phyloP scores from a whole-genome alignment of 2,797 vertebrate genomes.

The Myotis findleyi region DNA sequence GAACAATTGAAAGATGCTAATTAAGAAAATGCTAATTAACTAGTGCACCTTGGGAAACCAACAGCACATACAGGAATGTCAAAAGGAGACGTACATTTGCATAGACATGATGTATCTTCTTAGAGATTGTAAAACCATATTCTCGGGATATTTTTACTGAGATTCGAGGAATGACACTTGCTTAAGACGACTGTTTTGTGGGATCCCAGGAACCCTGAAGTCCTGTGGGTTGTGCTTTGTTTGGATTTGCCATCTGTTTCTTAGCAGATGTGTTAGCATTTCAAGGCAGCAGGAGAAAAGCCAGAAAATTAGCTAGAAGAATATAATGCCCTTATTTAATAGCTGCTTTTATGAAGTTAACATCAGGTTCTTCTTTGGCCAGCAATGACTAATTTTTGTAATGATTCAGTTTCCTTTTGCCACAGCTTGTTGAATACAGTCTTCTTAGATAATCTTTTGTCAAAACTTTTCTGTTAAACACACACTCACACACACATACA shows the following conservation, averaged over 20 bases:
- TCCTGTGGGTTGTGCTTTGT: not conserved
- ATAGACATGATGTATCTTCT: not conserved
- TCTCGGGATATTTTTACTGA: not conserved
- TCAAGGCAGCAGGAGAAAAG: slow-evolving; percentile 12
- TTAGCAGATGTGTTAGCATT: not conserved
- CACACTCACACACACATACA: not conserved
- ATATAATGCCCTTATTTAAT: slow-evolving; percentile 44
- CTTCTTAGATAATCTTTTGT: slow-evolving; percentile 44
- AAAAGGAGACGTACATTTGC: not conserved
- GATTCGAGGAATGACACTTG: not conserved
- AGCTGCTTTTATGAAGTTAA: slow-evolving; percentile 35
- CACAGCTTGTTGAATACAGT: slow-evolving; percentile 54
- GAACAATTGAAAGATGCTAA: not conserved
- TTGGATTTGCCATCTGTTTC: slow-evolving; percentile 38
- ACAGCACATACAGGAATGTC: not conserved
- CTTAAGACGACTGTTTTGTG: not conserved
- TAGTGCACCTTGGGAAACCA: not conserved
- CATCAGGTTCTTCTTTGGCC: not conserved
- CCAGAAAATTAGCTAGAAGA: slow-evolving; percentile 38
- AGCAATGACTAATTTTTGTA: slow-evolving; percentile 50
- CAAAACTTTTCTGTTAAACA: slow-evolving; percentile 19
- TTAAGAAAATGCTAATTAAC: slow-evolving; percentile 31
- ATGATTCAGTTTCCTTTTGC: slow-evolving; percentile 49
- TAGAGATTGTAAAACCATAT: not conserved
- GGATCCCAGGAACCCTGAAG: not conserved